Base-by-base conservation (phyloP, 2,113 vertebrate genomes). In the Zapus hudsonius region DNA sequence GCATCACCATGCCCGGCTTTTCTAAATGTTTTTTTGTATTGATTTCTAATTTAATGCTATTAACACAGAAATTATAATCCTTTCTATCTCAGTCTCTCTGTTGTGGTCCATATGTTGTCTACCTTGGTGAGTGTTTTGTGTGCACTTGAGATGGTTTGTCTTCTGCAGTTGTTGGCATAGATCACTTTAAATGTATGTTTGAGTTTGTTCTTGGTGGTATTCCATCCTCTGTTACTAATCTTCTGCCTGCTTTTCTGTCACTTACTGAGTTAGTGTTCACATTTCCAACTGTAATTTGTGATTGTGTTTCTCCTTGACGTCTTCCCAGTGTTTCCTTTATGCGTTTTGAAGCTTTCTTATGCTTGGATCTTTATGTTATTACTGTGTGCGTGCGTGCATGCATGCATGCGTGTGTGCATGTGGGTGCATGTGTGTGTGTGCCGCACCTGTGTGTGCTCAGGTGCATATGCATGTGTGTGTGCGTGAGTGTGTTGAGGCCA, bases 1-100 rank as follows among this genome's bases (percentile, higher is more conserved):
- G n/a, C n/a, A n/a, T n/a, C n/a, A n/a, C n/a, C n/a, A n/a, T n/a
- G n/a, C n/a, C n/a, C n/a, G n/a, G n/a, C n/a, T 63, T 81, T 40
- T 42, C 64, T n/a, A 69, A 52, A 36, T 55, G 29, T 64, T 79
- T 73, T 84, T 74, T 93, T 27, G 40, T 59, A 61, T 23, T 88
- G 31, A 93, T 87, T 91, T 96, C 66, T 57, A 57, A 64, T 92
- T 75, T 92, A 61, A 31, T 90, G 84, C 76, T 84, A 22, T 87
- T 74, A 70, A 52, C 25, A 36, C 23, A 44, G n/a, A 78, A 67
- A 40, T 11, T 61, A 52, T 92, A 83, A 63, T 73, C 33, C 61
- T 70, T 73, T 63, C 88, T 66, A 87, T 64, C 44, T 90, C 33
- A 70, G 40, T n/a, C 33, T 31, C 20, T 89, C 89, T 91, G 36